phyloP scores from a whole-genome alignment of 92 coral and sea anemone genomes.

The Plumapathes pennacea region DNA sequence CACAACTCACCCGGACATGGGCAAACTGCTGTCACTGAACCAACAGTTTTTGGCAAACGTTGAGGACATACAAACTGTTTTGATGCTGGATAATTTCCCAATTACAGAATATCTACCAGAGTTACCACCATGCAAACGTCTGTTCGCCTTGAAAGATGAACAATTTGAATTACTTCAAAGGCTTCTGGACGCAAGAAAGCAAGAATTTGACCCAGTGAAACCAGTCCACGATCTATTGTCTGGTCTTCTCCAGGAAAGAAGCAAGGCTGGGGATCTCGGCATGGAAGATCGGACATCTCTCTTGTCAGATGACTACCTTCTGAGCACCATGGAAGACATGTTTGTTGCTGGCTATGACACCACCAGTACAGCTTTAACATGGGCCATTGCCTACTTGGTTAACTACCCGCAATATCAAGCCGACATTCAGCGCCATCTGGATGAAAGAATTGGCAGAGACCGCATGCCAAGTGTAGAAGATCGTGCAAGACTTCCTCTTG shows the following conservation, averaged over 20 bases:
- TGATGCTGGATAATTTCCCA: conserved; percentile 22
- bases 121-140: conserved; percentile 12
- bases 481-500: conserved; percentile 32
- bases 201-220: conserved; percentile 9
- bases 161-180: conserved; percentile 14
- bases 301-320: conserved; percentile 41
- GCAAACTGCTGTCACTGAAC: conserved; percentile 12
- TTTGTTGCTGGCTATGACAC: conserved; percentile 72
- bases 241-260: conserved; percentile 29
- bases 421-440: conserved; percentile 55
- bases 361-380: conserved; percentile 51
- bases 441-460: conserved; percentile 28
- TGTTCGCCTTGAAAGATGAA: conserved; percentile 8
- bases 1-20: conserved; percentile 51
- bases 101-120: conserved; percentile 17
- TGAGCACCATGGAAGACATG: conserved; percentile 46
- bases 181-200: conserved; percentile 15
- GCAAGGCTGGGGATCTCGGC: conserved; percentile 3
- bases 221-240: conserved; percentile 8
- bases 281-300: conserved; percentile 11
- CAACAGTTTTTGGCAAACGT: conserved; percentile 16
- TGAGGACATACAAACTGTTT: conserved; percentile 4
- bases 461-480: conserved; percentile 35
- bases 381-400: conserved; percentile 56
- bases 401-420: conserved; percentile 58